A percentile compares a stretch with the other conserved stretches of the same genome.
These are phyloP conservation scores for Falcunculus frontatus DNA, from an alignment of 2,113 vertebrate genomes.

Conservation along the genomic window DNA sequence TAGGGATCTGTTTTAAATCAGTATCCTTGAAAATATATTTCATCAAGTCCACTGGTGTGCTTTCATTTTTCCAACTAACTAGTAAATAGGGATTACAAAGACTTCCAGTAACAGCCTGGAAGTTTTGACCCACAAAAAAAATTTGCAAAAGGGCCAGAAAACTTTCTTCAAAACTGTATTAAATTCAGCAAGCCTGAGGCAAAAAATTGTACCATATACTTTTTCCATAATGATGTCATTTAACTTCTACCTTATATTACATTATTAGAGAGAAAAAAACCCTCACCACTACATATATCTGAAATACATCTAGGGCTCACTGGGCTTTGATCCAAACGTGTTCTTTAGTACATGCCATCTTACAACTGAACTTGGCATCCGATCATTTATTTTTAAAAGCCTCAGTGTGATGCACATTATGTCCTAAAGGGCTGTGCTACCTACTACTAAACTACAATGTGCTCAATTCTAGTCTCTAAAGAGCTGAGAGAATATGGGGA, in stretches of 20 bases:
- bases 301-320: background rate
- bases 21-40: background rate
- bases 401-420: background rate
- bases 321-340: background rate
- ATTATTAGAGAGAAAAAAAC: background rate
- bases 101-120: background rate
- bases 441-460: background rate
- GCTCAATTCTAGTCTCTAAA: background rate
- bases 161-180: background rate
- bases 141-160: background rate
- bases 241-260: background rate
- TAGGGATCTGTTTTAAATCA: background rate
- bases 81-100: background rate
- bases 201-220: background rate
- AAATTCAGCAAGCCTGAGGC: background rate
- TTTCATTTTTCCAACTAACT: background rate
- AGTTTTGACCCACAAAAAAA: background rate
- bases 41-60: background rate
- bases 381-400: background rate
- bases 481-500: accelerated
- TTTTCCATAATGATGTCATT: background rate
- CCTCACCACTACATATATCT: background rate
- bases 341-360: background rate
- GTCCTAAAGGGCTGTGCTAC: background rate
- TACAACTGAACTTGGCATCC: background rate